Evolutionary conservation across 2,797 vertebrate species (phyloP), one percentile per base, ranked within the genome.

Genomic region (Hydrocynus forskahlii): DNA sequence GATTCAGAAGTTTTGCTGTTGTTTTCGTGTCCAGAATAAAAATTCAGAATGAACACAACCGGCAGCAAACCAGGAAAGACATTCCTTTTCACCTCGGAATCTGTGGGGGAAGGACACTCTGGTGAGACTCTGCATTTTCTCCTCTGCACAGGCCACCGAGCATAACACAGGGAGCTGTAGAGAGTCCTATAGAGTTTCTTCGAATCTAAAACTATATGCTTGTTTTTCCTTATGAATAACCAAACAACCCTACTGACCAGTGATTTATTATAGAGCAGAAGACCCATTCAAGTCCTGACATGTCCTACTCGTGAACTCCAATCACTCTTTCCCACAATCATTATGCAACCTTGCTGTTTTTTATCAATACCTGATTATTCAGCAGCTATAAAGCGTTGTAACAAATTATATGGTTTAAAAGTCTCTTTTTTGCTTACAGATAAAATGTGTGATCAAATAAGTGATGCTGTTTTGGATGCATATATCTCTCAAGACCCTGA

Each of bases 371-470:
- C 10, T 48, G 16, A 16, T 8, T 50, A 14, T 52, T 52, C 1
- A 29, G 12, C 48, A 14, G 45, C 12, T 52, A 21, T 50, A 70
- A 70, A 50, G n/a, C 2, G 25, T 1, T 16, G 12, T 23, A 12
- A 70, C 67, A 69, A 21, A 21, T 43, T 69, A 1, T n/a, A 35
- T 38, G 1, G 1, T 25, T 50, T 19, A 50, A 35, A 63, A 63
- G 17, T 29, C 79, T 35, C 35, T 35, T 35, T 52, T 43, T 63
- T 43, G 73, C 60, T 67, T 40, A 48, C 91, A 99, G 97, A 99
- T 94, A 98, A 99, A 86, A 97, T 99, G 73, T 98, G 97, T 68
- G 97, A 98, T 89, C 97, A 98, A 80, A 98, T 98, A 87, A 98
- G 97, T 10, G 97, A 99, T 9, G 97, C 97, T 0, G 96, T 99